Conservation (phyloP, 2,113 vertebrate genomes). For the Chaetodon auriga region DNA sequence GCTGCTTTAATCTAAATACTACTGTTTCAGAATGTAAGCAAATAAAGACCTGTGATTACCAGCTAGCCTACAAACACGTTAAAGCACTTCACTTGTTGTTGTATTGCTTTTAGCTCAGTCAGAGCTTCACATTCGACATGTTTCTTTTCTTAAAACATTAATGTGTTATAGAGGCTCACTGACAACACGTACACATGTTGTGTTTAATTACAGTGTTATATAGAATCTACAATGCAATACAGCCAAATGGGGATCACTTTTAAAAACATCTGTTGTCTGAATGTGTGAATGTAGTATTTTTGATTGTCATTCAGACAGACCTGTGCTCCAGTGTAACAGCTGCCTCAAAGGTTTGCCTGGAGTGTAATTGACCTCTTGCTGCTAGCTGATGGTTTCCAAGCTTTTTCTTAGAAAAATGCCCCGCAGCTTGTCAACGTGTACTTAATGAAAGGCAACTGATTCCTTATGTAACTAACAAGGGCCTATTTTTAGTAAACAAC, state of each 20-base stretch:
- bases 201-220: too few species aligned
- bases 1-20: neutral
- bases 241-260: neutral
- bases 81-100: neutral
- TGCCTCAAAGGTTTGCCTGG: neutral
- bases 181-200: neutral
- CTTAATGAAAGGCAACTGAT: conserved; percentile 34
- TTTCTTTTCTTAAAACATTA: conserved; percentile 12
- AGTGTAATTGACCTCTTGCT: conserved; percentile 29
- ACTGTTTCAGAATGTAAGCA: neutral
- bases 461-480: conserved; percentile 17
- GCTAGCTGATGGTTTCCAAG: conserved; percentile 3
- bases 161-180: neutral
- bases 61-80: neutral
- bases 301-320: neutral
- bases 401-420: conserved; percentile 12
- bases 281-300: neutral
- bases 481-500: neutral
- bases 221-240: too few species aligned
- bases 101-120: neutral
- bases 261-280: neutral
- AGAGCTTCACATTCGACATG: neutral
- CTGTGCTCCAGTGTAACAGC: conserved; percentile 1
- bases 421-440: conserved; percentile 13
- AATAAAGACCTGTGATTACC: neutral